Conservation (phyloP, 2,113 vertebrate species). For the Myodes glareolus region DNA sequence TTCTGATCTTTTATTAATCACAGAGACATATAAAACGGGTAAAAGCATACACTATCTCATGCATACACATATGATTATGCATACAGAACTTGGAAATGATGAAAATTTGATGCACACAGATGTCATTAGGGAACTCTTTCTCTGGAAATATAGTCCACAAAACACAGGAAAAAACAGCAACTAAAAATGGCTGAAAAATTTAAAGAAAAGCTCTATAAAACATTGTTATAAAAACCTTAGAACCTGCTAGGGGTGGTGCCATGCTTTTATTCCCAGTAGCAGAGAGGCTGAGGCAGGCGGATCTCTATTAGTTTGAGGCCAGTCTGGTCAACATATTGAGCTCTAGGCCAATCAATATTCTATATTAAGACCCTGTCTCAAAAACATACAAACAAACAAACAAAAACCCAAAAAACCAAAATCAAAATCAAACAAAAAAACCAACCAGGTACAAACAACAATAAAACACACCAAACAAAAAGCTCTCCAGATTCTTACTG, state of each 20-base stretch:
- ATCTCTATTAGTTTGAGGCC: neutral
- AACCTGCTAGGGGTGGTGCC: neutral
- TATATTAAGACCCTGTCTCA: neutral
- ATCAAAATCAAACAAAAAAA: neutral
- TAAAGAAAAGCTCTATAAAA: neutral
- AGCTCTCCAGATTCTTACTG: neutral
- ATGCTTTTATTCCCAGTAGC: neutral
- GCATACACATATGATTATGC: neutral
- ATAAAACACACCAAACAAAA: neutral
- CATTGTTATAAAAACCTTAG: neutral
- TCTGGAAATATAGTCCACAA: neutral
- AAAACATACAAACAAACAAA: neutral
- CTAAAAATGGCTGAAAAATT: slow-evolving; percentile 40
- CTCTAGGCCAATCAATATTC: neutral
- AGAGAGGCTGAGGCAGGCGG: neutral
- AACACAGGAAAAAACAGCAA: slow-evolving; percentile 42
- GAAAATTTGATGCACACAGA: neutral
- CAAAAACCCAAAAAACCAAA: neutral
- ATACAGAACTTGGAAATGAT: neutral
- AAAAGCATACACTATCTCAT: neutral
- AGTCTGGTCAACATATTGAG: neutral
- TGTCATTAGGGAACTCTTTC: neutral
- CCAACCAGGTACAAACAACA: neutral
- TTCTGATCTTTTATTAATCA: neutral
- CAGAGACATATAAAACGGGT: neutral